Conservation (phyloP, 2,888 invertebrate genomes). For the Oithona nana region DNA sequence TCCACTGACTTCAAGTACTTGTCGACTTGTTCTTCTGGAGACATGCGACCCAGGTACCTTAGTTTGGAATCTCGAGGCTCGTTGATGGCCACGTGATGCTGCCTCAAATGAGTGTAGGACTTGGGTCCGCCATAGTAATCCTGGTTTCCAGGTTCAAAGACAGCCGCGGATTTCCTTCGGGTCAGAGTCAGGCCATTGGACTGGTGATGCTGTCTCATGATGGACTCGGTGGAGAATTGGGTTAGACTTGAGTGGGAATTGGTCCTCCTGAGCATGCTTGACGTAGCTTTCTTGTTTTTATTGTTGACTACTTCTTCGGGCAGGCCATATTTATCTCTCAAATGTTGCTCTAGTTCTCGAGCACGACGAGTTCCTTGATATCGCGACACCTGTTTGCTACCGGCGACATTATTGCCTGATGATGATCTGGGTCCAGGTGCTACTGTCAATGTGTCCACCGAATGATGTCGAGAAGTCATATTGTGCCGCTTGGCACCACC, state of each 20-base stretch:
- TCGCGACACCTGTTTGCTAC: too few species aligned
- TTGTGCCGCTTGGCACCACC: too few species aligned
- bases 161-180: background rate
- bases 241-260: background rate
- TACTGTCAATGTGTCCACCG: too few species aligned
- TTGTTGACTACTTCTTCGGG: too few species aligned
- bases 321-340: background rate
- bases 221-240: background rate
- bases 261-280: background rate
- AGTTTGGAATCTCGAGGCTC: background rate
- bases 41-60: conserved; percentile 20
- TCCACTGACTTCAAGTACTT: conserved; percentile 4
- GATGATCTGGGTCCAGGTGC: too few species aligned
- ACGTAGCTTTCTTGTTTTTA: too few species aligned
- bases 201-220: too few species aligned
- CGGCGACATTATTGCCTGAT: too few species aligned
- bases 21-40: conserved; percentile 7
- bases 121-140: too few species aligned
- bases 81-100: background rate
- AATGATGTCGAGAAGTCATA: too few species aligned
- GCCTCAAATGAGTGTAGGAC: background rate
- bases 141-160: background rate
- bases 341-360: background rate
- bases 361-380: background rate
- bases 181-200: background rate